Base-by-base conservation (phyloP, 2,888 invertebrate species). In the Anthrax anthrax region DNA sequence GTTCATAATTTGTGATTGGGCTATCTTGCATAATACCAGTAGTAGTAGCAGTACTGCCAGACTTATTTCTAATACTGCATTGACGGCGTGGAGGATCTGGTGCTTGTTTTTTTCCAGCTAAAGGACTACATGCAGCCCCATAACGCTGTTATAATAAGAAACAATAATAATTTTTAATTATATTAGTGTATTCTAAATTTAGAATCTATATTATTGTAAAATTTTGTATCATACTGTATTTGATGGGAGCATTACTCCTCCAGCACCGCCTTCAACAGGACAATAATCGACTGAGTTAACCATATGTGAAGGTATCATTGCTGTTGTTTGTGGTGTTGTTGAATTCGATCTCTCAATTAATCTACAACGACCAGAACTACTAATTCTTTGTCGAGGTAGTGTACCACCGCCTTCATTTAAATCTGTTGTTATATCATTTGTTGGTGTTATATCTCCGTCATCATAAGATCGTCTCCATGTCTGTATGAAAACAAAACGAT, bases 381-480 rank as follows among this genome's bases (percentile, higher is more conserved):
- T 51, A 18, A 52, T 50, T 52, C 88, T 73, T 5, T 89, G 90
- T 46, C 92, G 77, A 1, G 91, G 90, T 50, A 92, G 66, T 0
- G 92, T 92, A 9, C 90, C 89, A 0, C 86, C 86, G 56, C 83
- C 83, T 51, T 65, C 64, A 50, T 70, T 58, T 44, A 66, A 53
- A 53, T 67, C 66, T 37, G 41, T 29, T 23, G 67, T 65, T 19
- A 72, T 70, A 64, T 90, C 89, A 61, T 90, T 90, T 41, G 90
- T 90, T 14, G 85, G 84, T 32, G 90, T 90, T 52, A 90, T 83
- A 65, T 91, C 90, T 17, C 90, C 90, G 61, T 90, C 90, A 64
- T 90, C 89, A 63, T 85, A 87, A 51, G 84, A 82, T 56, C 86
- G 74, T 58, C 81, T 75, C 83, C 81, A 84, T 51, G 71, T 65